Evolutionary conservation across 2,888 invertebrate genomes (phyloP), one percentile per base, ranked within the genome.

Genomic region (Plebejus melissa): DNA sequence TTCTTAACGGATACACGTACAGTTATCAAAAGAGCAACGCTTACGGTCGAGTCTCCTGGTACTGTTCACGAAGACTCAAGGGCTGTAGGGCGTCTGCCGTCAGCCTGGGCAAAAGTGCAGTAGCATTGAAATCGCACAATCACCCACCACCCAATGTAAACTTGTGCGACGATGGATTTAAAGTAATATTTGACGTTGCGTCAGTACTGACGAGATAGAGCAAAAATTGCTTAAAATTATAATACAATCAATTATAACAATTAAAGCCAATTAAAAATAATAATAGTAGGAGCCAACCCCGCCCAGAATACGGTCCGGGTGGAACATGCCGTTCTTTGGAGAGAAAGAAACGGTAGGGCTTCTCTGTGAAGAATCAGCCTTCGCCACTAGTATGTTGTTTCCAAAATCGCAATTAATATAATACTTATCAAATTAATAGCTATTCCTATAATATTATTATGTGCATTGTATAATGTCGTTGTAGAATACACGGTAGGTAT

Each of bases 1-100:
- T 91, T 9, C 83, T 91, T 36, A 79, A 82, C 6, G 90, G 90
- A 4, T 93, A 88, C 81, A 92, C 92, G 0, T 93, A 89, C 83
- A 93, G 91, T 78, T 92, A 87, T 77, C 93, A 93, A 82, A 92
- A 93, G 80, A 85, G 85, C 77, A 92, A 93, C 78, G 93, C 89
- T 9, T 87, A 91, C 78, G 93, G 92, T 1, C 84, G 91, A 69
- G 82, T 91, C 77, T 89, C 90, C 38, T 94, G 93, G 93, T 93
- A 93, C 80, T 93, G 93, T 78, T 93, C 93, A 0, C 82, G 90
- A 78, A 86, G 92, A 76, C 81, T 92, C 71, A 91, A 89, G 74
- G 93, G 93, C 0, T 93, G 93, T 80, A 85, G 87, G 71, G 90
- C 91, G 1, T 87, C 91, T 0, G 93, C 91, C 0, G 86, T 90